Evolutionary conservation across 1,140 invertebrate species (phyloP), one percentile per base, ranked within the genome.

Genomic region (Psix sp.): DNA sequence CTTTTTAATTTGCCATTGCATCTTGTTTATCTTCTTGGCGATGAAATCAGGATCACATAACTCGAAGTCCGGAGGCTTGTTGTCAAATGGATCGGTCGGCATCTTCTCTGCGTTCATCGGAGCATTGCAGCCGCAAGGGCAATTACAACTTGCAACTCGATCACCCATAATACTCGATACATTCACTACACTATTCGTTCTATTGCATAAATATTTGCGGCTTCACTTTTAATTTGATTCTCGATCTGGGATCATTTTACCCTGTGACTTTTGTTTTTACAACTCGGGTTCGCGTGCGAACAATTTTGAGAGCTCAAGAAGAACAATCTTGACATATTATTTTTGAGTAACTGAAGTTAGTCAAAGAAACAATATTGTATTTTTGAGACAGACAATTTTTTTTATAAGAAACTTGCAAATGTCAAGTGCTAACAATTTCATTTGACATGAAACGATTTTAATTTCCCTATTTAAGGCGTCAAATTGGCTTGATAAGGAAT

Each of bases 1-100:
- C 59, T 87, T 86, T 59, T 80, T 82, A 78, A 83, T 85, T 57
- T 83, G 82, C 38, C 80, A 80, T 49, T 79, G 80, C 84, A 86
- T 87, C 42, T 79, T 74, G 13, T 48, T 59, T 9, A 86, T 77
- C 38, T 86, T 87, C 46, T 67, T 81, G 17, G 74, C 39, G 16
- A 79, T 82, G 36, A 85, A 86, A 5, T 75, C 56, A 7, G 82
- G 59, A 51, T 87, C 85, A 13, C 67, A 31, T 42, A 83, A 79
- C 49, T 79, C 80, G 3, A 73, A 31, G 21, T 84, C 80, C 14
- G 74, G 60, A 3, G 77, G 54, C 20, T 80, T 68, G 49, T 85
- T 78, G 13, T 31, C 70, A 45, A 73, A 80, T 3, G 81, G 81
- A 51, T 82, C 74, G 52, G 80, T 80, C 24, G 54, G 29, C 14